Base-by-base conservation (phyloP, 2,797 vertebrate species). In the Girardinus metallicus region DNA sequence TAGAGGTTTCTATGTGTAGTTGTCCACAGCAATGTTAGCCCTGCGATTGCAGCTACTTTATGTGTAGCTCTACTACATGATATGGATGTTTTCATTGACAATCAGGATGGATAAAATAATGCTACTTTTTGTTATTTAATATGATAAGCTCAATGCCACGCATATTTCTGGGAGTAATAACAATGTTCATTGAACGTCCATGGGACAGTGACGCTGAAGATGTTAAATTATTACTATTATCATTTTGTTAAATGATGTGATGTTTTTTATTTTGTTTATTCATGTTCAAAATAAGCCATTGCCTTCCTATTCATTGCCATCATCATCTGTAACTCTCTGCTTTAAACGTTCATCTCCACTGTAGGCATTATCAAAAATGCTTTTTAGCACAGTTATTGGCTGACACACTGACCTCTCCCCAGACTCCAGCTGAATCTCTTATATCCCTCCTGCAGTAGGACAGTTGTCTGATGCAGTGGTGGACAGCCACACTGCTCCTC, bases 371-470 rank as follows among this genome's bases (percentile, higher is more conserved):
- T 51, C 21, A 53, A 44, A 77, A 36, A 36, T 34, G 0, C 4
- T n/a, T 0, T 13, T 62, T 76, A 26, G 29, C 23, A 29, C 5
- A 13, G 41, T 34, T 23, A 8, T 34, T 47, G 23, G 68, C 26
- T 18, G 53, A 70, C 21, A 62, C 60, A 93, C 97, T 96, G 90
- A 99, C 98, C 97, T 99, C 98, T 91, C 97, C 97, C 96, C 97
- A 98, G 43, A 99, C 98, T 74, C 98, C 97, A 0, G 97, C 97
- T 0, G 97, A 97, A 90, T 97, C 97, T 82, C 96, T 95, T 88
- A 99, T 98, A 93, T 98, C 98, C 0, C 97, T 97, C 94, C 97
- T 97, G 95, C 97, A 97, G 93, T 98, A 99, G 49, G 97, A 99
- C 73, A 99, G 96, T 81, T 99, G 98, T 76, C 98, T 93, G 94